Percentiles rank a stretch among this genome's conserved stretches.
phyloP scores from a whole-genome alignment of 2,797 vertebrate species.

The Cuniculus paca region DNA sequence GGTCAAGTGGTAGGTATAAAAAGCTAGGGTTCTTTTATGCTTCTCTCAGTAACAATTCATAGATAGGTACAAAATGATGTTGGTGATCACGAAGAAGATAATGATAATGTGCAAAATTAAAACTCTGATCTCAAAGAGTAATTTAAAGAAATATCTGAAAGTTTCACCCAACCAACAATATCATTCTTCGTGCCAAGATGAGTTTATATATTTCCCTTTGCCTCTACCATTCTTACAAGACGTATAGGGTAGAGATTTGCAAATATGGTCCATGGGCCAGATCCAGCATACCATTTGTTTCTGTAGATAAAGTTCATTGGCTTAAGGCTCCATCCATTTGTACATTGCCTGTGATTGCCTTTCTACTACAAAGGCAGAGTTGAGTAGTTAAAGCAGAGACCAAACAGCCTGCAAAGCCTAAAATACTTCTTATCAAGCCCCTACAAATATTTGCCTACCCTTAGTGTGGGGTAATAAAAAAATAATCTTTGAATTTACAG shows the following conservation, averaged over 20 bases:
- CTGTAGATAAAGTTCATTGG: slow-evolving; percentile 50
- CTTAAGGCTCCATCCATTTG: background rate
- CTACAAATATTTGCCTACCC: background rate
- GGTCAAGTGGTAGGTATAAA: slow-evolving; percentile 47
- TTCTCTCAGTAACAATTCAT: background rate
- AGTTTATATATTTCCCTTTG: background rate
- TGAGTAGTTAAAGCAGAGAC: background rate
- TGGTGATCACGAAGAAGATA: background rate
- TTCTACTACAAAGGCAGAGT: background rate
- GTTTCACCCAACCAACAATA: background rate
- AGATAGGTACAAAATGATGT: background rate
- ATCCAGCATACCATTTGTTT: background rate
- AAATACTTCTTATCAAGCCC: background rate
- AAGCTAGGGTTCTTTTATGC: background rate
- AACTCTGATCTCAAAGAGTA: slow-evolving; percentile 38
- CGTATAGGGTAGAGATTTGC: background rate
- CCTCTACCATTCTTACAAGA: background rate
- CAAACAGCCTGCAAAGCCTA: background rate
- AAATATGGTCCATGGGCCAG: background rate
- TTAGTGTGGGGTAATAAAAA: background rate
- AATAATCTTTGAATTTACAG: background rate
- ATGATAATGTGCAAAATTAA: background rate
- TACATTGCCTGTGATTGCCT: background rate
- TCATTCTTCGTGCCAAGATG: background rate
- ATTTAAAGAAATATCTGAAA: background rate